Evolutionary conservation across 2,888 invertebrate genomes (phyloP).

Genomic region (Phymatocera aterrima): DNA sequence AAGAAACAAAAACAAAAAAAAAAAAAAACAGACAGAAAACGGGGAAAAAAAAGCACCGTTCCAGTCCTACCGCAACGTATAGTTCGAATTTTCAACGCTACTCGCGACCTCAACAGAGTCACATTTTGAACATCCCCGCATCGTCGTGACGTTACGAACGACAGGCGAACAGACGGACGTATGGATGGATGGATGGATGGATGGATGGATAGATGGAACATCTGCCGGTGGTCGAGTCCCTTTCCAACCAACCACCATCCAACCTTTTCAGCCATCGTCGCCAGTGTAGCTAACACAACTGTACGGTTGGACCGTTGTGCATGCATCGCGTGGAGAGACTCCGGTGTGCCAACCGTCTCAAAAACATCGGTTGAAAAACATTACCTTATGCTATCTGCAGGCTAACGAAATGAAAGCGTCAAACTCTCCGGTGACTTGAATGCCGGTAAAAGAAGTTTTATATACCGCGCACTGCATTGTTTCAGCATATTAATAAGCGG

Average conservation of each 20-base stretch:
- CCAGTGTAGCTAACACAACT: constrained; percentile 58
- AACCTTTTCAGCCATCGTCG: background rate
- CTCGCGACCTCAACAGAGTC: background rate
- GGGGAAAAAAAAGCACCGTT: background rate
- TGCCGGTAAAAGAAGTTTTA: constrained; percentile 34
- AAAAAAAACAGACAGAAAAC: no score
- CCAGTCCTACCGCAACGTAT: background rate
- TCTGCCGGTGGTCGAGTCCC: constrained; percentile 68
- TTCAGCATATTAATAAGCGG: no score
- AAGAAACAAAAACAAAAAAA: background rate
- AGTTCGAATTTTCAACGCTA: background rate
- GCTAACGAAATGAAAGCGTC: background rate
- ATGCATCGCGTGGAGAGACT: constrained; percentile 42
- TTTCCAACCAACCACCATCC: background rate
- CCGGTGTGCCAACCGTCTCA: constrained; percentile 52
- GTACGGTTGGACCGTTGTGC: constrained; percentile 60
- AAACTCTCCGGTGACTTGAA: constrained; percentile 59
- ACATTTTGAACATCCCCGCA: constrained; percentile 64
- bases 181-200: constrained; percentile 53
- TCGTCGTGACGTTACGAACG: constrained; percentile 49
- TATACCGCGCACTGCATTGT: no score
- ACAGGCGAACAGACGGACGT: background rate
- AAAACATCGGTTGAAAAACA: background rate
- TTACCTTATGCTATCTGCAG: background rate
- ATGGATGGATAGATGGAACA: constrained; percentile 70